Evolutionary conservation across 64 coral and sea anemone species (phyloP).

Genomic region (Montipora cactus): DNA sequence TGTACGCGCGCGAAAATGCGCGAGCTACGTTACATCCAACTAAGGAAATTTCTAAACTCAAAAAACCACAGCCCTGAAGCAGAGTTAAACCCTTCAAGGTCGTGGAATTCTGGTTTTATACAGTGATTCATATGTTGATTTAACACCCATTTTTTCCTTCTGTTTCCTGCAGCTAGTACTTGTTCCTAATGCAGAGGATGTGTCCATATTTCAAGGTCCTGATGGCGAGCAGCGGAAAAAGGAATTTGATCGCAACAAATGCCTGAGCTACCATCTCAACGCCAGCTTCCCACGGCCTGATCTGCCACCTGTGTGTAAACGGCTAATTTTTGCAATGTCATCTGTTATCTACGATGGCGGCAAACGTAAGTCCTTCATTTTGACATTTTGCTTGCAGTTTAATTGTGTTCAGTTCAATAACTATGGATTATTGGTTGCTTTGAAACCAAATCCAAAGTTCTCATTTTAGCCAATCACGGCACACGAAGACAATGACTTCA

Average conservation of each 20-base stretch:
- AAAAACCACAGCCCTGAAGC: too few relatives aligned
- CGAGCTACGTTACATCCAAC: too few relatives aligned
- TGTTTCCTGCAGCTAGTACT: slow-evolving; percentile 69
- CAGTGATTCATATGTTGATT: background rate
- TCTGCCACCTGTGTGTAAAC: slow-evolving; percentile 76
- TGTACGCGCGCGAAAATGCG: too few relatives aligned
- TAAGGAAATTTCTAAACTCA: too few relatives aligned
- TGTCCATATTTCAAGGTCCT: slow-evolving; percentile 78
- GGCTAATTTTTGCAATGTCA: slow-evolving; percentile 79
- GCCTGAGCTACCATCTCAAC: slow-evolving; percentile 53
- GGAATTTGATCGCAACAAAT: slow-evolving; percentile 52
- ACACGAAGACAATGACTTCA: too few relatives aligned
- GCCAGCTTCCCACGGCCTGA: slow-evolving; percentile 39
- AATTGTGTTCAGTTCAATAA: too few relatives aligned
- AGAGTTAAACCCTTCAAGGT: too few relatives aligned
- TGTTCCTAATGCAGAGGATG: slow-evolving; percentile 44
- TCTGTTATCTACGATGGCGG: slow-evolving; percentile 92
- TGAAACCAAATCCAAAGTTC: too few relatives aligned
- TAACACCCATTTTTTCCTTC: background rate
- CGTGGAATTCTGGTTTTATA: background rate
- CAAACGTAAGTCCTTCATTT: slow-evolving; percentile 57
- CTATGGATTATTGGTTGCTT: too few relatives aligned
- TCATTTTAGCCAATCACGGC: too few relatives aligned
- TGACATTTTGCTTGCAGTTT: background rate
- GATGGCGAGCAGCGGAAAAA: slow-evolving; percentile 54